Conservation (phyloP, 1,140 invertebrate species). For the Meloidogyne floridensis region DNA sequence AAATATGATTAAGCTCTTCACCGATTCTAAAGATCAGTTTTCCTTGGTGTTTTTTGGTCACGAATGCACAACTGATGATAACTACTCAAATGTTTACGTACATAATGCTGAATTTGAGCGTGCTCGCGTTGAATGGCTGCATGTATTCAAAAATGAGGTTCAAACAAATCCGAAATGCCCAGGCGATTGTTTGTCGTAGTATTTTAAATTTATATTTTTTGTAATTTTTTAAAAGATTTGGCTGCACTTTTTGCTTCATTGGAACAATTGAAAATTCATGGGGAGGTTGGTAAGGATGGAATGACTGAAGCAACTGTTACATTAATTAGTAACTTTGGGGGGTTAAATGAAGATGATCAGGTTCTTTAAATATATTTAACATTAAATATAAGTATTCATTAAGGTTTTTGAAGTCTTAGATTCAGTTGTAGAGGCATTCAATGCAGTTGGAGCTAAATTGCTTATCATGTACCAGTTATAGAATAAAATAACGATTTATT, state of each 20-base stretch:
- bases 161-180: slow-evolving; percentile 31
- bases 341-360: slow-evolving; percentile 16
- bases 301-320: slow-evolving; percentile 29
- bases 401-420: slow-evolving; percentile 1
- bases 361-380: not conserved
- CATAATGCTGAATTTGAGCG: slow-evolving; percentile 41
- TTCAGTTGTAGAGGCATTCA: slow-evolving; percentile 29
- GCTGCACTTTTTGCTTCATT: slow-evolving; percentile 39
- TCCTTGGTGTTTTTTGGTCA: slow-evolving; percentile 43
- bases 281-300: not conserved
- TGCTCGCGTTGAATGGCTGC: slow-evolving; percentile 36
- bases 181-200: slow-evolving; percentile 35
- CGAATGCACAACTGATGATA: slow-evolving; percentile 31
- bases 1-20: slow-evolving; percentile 32
- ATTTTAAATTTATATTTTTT: not conserved
- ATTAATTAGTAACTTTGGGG: slow-evolving; percentile 37
- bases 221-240: slow-evolving; percentile 25
- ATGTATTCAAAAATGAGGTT: slow-evolving; percentile 40
- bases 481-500: not conserved
- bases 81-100: slow-evolving; percentile 39
- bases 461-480: slow-evolving; percentile 32
- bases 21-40: slow-evolving; percentile 38
- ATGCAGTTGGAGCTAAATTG: slow-evolving; percentile 26
- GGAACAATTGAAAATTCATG: slow-evolving; percentile 38
- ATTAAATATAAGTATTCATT: no score